Conservation (phyloP, 2,888 invertebrate genomes). For the Campaea margaritaria region DNA sequence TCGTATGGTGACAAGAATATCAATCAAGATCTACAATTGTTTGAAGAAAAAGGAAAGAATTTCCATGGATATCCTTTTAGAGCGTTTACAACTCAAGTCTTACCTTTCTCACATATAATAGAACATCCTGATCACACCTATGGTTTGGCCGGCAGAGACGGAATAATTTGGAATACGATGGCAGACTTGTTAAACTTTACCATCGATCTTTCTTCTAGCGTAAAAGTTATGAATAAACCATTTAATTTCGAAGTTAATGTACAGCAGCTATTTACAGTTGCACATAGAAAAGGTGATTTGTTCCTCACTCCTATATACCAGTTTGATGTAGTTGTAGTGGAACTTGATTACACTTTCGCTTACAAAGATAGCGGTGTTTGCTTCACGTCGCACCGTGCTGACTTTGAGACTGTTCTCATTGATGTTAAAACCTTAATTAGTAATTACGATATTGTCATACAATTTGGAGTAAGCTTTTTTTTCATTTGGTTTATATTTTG, state of each 20-base stretch:
- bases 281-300: conserved; percentile 67
- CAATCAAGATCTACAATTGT: conserved; percentile 48
- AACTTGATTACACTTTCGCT: conserved; percentile 66
- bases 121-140: conserved; percentile 56
- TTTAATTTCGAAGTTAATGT: conserved; percentile 67
- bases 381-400: conserved; percentile 67
- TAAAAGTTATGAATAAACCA: conserved; percentile 50
- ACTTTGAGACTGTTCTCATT: conserved; percentile 68
- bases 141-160: conserved; percentile 63
- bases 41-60: conserved; percentile 65
- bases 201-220: conserved; percentile 60
- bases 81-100: conserved; percentile 54
- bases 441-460: conserved; percentile 50
- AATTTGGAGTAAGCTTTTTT: conserved; percentile 59
- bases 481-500: conserved; percentile 69
- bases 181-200: conserved; percentile 69
- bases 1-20: conserved; percentile 43
- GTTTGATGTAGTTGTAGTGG: conserved; percentile 67
- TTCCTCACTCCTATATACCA: conserved; percentile 69
- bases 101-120: conserved; percentile 61
- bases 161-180: conserved; percentile 68
- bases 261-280: conserved; percentile 62
- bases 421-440: conserved; percentile 56
- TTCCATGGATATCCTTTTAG: conserved; percentile 63
- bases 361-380: conserved; percentile 74